Evolutionary conservation across 2,797 vertebrate species (phyloP), one percentile per base, ranked within the genome.

Genomic region (Karalla daura): DNA sequence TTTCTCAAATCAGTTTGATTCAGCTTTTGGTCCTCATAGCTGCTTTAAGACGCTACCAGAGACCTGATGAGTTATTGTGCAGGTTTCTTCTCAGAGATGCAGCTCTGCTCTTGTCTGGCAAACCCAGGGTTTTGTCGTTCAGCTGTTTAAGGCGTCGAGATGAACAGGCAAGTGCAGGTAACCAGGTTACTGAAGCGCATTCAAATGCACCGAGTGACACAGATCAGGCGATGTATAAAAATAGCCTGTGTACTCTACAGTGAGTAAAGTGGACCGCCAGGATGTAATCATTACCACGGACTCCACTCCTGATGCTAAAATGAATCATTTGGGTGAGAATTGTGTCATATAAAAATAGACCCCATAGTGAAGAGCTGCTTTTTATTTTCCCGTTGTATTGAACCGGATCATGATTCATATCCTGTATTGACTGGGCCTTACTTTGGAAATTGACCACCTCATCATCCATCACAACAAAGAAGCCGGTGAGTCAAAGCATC

Each of bases 361-460:
- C 20, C 55, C 2, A 53, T 40, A 55, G 58, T 73, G 51, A 37
- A 61, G 27, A 65, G 17, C 9, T 3, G 27, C 69, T 78, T 33
- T 63, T 75, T 67, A 52, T 83, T 83, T 65, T 69, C 7, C 63
- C 68, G 66, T 74, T 41, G 49, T 69, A 78, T 71, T 77, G 74
- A 86, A 81, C 64, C 40, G 37, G 58, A 80, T 70, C 65, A 81
- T 89, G 84, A 91, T 89, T 89, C 86, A 89, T 55, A 82, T 89
- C 86, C 85, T 85, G 84, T 66, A 85, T 78, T 63, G 85, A 81
- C 80, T 72, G 61, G 27, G 53, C 18, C 20, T 56, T 49, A 24
- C 27, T 77, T 70, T 3, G 44, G 72, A 83, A 81, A 85, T 49
- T 68, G 86, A 86, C 78, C 83, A 76, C 30, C 76, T 79, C 77